phyloP scores from a whole-genome alignment of 2,888 invertebrate genomes.

The Thymelicus sylvestris region DNA sequence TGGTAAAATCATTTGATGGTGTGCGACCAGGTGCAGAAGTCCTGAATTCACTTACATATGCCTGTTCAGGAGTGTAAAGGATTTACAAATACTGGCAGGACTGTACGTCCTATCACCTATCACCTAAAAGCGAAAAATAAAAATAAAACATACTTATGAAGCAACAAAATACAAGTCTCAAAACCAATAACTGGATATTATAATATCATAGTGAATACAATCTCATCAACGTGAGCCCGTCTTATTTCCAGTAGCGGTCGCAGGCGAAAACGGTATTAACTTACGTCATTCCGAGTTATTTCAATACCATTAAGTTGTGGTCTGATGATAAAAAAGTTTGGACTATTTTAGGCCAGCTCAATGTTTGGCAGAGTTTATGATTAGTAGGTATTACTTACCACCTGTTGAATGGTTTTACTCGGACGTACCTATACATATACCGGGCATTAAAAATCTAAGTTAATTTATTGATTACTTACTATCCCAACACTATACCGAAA shows the following conservation, averaged over 20 bases:
- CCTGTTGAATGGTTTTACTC: background rate
- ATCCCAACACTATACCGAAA: too few relatives aligned
- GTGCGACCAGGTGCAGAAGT: too few relatives aligned
- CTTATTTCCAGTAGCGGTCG: slow-evolving; percentile 17
- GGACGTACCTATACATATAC: background rate
- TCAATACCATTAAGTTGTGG: slow-evolving; percentile 19
- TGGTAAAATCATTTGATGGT: too few relatives aligned
- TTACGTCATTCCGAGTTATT: slow-evolving; percentile 17
- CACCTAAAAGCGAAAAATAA: too few relatives aligned
- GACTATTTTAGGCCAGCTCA: background rate
- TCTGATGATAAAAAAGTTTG: slow-evolving; percentile 1
- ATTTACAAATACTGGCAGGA: too few relatives aligned
- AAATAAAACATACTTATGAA: too few relatives aligned
- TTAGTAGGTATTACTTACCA: slow-evolving; percentile 2
- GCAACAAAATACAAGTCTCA: too few relatives aligned
- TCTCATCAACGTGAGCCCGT: slow-evolving; percentile 9
- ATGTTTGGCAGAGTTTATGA: background rate
- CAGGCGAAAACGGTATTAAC: slow-evolving; percentile 11
- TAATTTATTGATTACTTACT: too few relatives aligned
- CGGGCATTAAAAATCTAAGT: too few relatives aligned
- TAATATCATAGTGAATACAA: background rate
- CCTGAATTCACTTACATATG: too few relatives aligned
- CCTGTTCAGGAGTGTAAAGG: too few relatives aligned
- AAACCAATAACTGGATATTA: slow-evolving; percentile 9
- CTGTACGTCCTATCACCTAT: too few relatives aligned